These are phyloP conservation scores for Abramis brama DNA, from an alignment of 2,113 vertebrate genomes.

Conservation along the genomic window DNA sequence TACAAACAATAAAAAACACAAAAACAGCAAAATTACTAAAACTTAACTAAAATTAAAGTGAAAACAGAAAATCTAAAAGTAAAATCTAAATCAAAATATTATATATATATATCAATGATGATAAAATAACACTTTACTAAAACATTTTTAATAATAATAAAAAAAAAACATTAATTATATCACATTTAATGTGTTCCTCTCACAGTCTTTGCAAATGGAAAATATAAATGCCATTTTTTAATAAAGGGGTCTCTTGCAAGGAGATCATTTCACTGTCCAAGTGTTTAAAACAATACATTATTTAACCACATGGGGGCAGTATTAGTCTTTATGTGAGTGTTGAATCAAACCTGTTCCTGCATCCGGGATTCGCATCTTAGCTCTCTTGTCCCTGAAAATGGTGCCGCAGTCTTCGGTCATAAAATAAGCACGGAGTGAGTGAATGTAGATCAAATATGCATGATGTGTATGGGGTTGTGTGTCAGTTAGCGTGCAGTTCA, in stretches of 20 bases:
- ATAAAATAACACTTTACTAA: no score
- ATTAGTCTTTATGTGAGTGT: conserved; percentile 45
- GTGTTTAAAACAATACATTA: not conserved
- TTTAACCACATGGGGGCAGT: conserved; percentile 57
- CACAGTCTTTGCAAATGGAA: not conserved
- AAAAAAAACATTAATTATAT: not conserved
- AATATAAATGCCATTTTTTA: no score
- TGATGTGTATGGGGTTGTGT: conserved; percentile 52
- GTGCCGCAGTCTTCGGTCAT: not conserved
- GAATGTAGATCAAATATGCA: conserved; percentile 40
- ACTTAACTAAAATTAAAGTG: no score
- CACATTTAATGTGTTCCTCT: not conserved
- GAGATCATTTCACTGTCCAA: no score
- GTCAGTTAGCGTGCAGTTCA: conserved; percentile 52
- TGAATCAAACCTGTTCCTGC: not conserved
- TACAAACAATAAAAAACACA: no score
- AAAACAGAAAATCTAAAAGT: no score
- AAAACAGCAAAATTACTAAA: no score
- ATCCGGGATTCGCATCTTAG: not conserved
- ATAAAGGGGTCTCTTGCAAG: no score
- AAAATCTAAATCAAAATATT: no score
- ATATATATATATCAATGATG: no score
- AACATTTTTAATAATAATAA: no score
- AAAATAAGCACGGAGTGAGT: conserved; percentile 4
- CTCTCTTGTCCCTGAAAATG: not conserved